A percentile compares a stretch with the other conserved stretches of the same genome.
Conservation (phyloP, 2,113 vertebrate genomes). For the Cebidichthys violaceus region DNA sequence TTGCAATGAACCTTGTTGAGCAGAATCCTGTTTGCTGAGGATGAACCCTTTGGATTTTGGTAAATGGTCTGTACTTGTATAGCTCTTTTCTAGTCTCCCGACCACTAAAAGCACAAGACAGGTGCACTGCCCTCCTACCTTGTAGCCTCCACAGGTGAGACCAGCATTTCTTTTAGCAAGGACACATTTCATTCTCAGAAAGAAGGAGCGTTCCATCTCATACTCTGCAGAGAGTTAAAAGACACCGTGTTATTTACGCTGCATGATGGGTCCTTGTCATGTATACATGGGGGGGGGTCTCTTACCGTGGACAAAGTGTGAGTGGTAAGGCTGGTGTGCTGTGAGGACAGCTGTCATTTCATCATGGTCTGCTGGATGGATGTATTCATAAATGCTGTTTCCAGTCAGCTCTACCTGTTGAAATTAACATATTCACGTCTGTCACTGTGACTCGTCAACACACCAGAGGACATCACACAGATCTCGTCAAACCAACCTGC, state of each 20-base stretch:
- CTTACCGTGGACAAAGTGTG: slow-evolving; percentile 96
- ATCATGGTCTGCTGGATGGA: slow-evolving; percentile 96
- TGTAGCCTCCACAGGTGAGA: slow-evolving; percentile 97
- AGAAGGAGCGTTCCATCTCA: slow-evolving; percentile 97
- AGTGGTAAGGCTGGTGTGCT: slow-evolving; percentile 96
- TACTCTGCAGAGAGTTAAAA: slow-evolving; percentile 85
- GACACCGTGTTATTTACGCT: background rate
- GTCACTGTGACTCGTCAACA: slow-evolving; percentile 6
- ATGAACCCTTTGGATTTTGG: too few species aligned
- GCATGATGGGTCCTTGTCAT: background rate
- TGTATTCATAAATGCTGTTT: slow-evolving; percentile 98
- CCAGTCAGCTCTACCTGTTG: slow-evolving; percentile 98
- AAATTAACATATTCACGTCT: slow-evolving; percentile 64
- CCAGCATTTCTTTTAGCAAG: slow-evolving; percentile 97
- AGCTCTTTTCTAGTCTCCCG: too few species aligned
- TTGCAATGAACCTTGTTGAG: background rate
- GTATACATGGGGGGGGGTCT: background rate
- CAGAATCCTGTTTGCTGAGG: background rate
- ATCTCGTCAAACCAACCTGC: slow-evolving; percentile 85
- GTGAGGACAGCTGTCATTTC: slow-evolving; percentile 98
- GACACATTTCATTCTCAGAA: slow-evolving; percentile 98
- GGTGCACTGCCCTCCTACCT: slow-evolving; percentile 76
- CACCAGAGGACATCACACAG: background rate
- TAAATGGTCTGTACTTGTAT: too few species aligned
- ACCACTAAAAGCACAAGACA: background rate